Base-by-base conservation (phyloP, 1,140 invertebrate species). In the Caerostris darwini region DNA sequence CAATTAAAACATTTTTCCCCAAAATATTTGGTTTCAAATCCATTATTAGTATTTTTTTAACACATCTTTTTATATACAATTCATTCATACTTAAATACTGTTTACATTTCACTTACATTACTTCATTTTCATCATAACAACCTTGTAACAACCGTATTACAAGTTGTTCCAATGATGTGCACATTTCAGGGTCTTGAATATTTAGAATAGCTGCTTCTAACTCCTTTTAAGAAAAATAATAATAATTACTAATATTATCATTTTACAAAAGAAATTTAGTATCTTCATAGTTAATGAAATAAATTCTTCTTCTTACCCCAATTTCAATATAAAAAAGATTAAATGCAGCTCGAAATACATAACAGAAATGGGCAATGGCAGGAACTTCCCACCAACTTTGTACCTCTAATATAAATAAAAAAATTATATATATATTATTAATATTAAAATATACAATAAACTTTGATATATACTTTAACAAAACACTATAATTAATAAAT, bases 331-430 rank as follows among this genome's bases (percentile, higher is more conserved):
- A 98, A 96, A 99, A 97, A 95, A 99, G 97, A 97, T 98, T 98
- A 97, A 99, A 99, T 95, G 98, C 98, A 96, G 98, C 97, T 96
- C 98, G 98, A 97, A 99, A 99, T 96, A 99, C 97, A 96, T 98
- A 99, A 97, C 98, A 99, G 97, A 99, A 99, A 97, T 99, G 98
- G 96, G 98, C 98, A 97, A 99, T 99, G 97, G 98, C 98, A 96
- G 99, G 98, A 96, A 99, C 98, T 98, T 99, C 98, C 98, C 98
- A 99, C 98, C 98, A 99, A 97, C 98, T 98, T 97, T 99, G 98
- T 97, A 99, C 98, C 97, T 99, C 98, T 98, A 64, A 88, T 64
- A 0, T 50, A n/a, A 88, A 64, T 14, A 58, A 85, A 19, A 56
- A 8, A n/a, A n/a, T n/a, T n/a, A 85, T 14, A n/a, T 19, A 57